Evolutionary conservation across 1,140 invertebrate genomes (phyloP).

Genomic region (Calliopsis andreniformis): DNA sequence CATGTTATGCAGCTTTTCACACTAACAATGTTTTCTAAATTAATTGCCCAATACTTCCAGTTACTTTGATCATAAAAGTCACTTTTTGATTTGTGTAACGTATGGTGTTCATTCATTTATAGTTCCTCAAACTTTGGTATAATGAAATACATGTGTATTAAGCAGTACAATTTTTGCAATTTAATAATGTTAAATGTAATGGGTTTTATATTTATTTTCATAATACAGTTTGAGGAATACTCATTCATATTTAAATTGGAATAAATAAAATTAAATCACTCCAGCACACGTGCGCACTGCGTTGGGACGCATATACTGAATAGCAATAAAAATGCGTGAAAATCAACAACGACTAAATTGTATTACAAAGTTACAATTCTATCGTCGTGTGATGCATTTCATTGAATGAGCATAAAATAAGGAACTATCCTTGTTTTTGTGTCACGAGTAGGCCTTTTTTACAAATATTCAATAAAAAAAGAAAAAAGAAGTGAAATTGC

Average conservation of each 20-base stretch:
- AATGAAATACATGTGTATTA: too few relatives aligned
- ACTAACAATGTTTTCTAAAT: too few relatives aligned
- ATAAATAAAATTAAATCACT: background rate
- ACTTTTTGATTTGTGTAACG: background rate
- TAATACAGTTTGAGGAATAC: background rate
- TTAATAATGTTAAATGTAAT: background rate
- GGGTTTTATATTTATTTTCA: background rate
- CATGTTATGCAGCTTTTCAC: background rate
- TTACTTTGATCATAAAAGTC: background rate
- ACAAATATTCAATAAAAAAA: background rate
- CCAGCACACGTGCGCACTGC: background rate
- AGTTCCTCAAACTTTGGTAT: too few relatives aligned
- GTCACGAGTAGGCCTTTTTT: background rate
- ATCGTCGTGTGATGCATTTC: background rate
- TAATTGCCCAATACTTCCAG: too few relatives aligned
- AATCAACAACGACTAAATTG: background rate
- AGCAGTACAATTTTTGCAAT: background rate
- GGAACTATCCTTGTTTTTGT: background rate
- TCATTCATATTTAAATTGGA: background rate
- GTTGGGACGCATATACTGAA: too few relatives aligned
- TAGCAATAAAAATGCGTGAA: too few relatives aligned
- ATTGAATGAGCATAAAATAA: slow-evolving; percentile 3
- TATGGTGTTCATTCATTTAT: background rate
- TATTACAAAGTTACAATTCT: background rate
- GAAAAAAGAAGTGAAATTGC: background rate